These are phyloP conservation scores for Daubentonia madagascariensis DNA, from an alignment of 2,113 vertebrate genomes.

Conservation along the genomic window DNA sequence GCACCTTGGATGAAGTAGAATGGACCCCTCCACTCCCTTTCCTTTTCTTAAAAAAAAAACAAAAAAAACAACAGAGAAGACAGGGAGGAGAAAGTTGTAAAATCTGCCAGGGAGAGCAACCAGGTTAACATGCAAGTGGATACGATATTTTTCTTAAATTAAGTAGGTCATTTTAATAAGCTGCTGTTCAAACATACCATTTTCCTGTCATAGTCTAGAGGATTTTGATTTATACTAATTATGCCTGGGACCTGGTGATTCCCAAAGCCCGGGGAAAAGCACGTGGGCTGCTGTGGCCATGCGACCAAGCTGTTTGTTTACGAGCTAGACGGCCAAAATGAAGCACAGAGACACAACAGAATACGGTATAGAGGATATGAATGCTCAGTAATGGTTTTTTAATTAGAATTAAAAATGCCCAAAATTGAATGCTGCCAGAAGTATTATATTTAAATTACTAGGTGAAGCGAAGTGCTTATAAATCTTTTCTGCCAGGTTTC, in stretches of 20 bases:
- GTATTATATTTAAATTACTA: slow-evolving; percentile 68
- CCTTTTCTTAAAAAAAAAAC: slow-evolving; percentile 82
- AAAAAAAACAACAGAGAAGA: not conserved
- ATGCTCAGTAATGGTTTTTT: slow-evolving; percentile 61
- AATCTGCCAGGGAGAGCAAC: slow-evolving; percentile 12
- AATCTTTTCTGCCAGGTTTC: slow-evolving; percentile 47
- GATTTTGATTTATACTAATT: slow-evolving; percentile 76
- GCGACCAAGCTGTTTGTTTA: slow-evolving; percentile 41
- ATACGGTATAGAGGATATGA: not conserved
- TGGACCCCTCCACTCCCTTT: slow-evolving; percentile 90
- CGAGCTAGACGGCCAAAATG: slow-evolving; percentile 44
- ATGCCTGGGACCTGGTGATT: slow-evolving; percentile 57
- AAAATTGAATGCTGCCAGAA: slow-evolving; percentile 44
- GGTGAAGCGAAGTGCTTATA: slow-evolving; percentile 45
- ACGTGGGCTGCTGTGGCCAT: not conserved
- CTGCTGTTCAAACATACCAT: slow-evolving; percentile 64
- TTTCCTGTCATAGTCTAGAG: slow-evolving; percentile 63
- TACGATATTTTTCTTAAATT: slow-evolving; percentile 60
- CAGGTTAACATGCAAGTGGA: slow-evolving; percentile 8
- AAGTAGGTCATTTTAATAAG: slow-evolving; percentile 60
- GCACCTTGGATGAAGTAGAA: slow-evolving; percentile 97
- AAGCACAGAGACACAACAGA: not conserved
- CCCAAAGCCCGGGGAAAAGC: slow-evolving; percentile 67
- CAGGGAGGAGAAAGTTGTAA: not conserved
- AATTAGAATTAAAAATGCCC: slow-evolving; percentile 75